A percentile compares a stretch with the other conserved stretches of the same genome.
Conservation (phyloP, 2,113 vertebrate genomes). For the Ifrita kowaldi region DNA sequence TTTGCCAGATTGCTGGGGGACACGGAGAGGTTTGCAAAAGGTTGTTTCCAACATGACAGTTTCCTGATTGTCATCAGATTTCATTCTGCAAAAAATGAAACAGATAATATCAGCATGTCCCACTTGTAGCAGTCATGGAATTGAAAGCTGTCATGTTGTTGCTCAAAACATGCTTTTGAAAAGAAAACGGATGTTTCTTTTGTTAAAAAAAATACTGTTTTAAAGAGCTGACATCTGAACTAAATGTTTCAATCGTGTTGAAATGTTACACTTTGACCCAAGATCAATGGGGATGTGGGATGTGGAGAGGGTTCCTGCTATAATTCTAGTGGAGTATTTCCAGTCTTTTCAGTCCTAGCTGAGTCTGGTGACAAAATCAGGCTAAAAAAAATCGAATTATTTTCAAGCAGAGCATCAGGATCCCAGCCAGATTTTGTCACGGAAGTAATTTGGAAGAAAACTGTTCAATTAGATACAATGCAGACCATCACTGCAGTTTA, state of each 20-base stretch:
- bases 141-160: conserved; percentile 31
- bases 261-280: not conserved
- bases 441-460: not conserved
- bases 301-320: not conserved
- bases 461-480: not conserved
- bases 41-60: not conserved
- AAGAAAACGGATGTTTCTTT: conserved; percentile 21
- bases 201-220: not conserved
- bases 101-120: conserved; percentile 30
- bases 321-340: not conserved
- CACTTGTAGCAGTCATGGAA: not conserved
- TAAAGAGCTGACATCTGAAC: not conserved
- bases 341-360: not conserved
- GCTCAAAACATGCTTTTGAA: conserved; percentile 21
- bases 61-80: conserved; percentile 27
- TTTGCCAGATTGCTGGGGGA: not conserved
- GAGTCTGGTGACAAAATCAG: not conserved
- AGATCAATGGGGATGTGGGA: not conserved
- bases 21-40: not conserved
- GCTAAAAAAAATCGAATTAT: not conserved
- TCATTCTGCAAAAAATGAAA: not conserved
- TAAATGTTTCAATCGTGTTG: not conserved
- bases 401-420: not conserved
- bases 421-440: not conserved
- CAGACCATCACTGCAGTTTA: not conserved